Percentiles rank a stretch among this genome's conserved stretches.
Evolutionary conservation across 2,888 invertebrate species (phyloP).

Genomic region (Eulithis testata): DNA sequence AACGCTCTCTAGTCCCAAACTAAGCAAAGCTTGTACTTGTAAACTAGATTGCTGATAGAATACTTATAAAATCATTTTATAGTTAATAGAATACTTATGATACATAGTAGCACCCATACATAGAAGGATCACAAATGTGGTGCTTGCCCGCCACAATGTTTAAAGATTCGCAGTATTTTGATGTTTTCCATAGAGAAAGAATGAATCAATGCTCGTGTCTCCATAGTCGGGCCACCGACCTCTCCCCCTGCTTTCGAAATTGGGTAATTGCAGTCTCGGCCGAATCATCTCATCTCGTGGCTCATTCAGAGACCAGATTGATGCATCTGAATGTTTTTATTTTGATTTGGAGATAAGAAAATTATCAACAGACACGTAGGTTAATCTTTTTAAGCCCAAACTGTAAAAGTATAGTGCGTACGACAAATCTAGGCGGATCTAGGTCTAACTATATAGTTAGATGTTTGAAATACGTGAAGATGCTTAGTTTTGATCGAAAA

Average conservation of each 20-base stretch:
- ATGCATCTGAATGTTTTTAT: conserved; percentile 6
- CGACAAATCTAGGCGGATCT: too few relatives aligned
- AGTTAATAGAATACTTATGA: too few relatives aligned
- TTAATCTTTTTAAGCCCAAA: background rate
- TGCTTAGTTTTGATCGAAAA: too few relatives aligned
- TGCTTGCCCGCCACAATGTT: too few relatives aligned
- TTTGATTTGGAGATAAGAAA: conserved; percentile 3
- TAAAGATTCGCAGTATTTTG: background rate
- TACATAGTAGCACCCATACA: too few relatives aligned
- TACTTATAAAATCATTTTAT: too few relatives aligned
- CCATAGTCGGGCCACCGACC: conserved; percentile 30
- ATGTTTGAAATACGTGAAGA: too few relatives aligned
- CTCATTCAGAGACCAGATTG: conserved; percentile 14
- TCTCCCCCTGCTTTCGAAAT: conserved; percentile 41
- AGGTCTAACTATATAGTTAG: too few relatives aligned
- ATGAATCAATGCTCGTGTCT: conserved; percentile 3
- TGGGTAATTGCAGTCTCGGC: conserved; percentile 42
- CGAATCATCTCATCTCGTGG: conserved; percentile 26
- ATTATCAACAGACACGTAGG: background rate
- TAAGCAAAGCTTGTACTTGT: too few relatives aligned
- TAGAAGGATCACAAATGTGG: too few relatives aligned
- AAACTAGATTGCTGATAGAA: too few relatives aligned
- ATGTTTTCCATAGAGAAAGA: background rate
- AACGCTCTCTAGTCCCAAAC: too few relatives aligned
- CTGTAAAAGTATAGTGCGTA: background rate